Percentiles rank a stretch among this genome's conserved stretches.
Evolutionary conservation across 2,113 vertebrate genomes (phyloP).

Genomic region (Psilopogon haemacephalus): DNA sequence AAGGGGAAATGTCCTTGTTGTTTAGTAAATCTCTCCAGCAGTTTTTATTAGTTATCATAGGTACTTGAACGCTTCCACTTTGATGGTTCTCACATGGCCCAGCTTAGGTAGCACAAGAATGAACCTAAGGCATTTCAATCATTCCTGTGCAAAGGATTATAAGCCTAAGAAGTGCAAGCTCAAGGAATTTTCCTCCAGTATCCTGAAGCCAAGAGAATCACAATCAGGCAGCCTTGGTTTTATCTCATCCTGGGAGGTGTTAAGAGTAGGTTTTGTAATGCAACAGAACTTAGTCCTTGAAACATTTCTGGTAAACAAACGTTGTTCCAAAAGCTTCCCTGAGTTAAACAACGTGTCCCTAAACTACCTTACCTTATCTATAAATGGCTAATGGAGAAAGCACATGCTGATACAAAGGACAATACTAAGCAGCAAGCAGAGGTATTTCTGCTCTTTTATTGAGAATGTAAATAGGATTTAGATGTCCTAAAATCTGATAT

Average conservation of each 20-base stretch:
- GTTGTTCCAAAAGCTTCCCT: neutral
- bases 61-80: neutral
- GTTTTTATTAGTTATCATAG: neutral
- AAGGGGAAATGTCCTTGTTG: neutral
- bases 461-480: neutral
- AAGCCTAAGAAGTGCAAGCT: neutral
- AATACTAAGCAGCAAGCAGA: neutral
- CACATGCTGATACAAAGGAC: neutral
- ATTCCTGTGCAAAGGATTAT: conserved; percentile 35
- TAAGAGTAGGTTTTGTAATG: neutral
- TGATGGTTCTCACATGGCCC: conserved; percentile 8
- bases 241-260: neutral
- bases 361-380: neutral
- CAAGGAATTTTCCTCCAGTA: conserved; percentile 8
- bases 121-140: conserved; percentile 24
- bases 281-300: neutral
- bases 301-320: neutral
- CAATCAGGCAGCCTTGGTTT: neutral
- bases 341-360: neutral
- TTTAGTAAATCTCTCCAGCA: neutral
- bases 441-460: neutral
- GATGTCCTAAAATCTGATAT: neutral
- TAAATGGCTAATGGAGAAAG: neutral
- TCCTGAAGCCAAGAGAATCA: neutral
- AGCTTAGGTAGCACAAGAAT: conserved; percentile 4